These are phyloP conservation scores for Spermophilus dauricus DNA, from an alignment of 2,113 vertebrate genomes.

Conservation along the genomic window DNA sequence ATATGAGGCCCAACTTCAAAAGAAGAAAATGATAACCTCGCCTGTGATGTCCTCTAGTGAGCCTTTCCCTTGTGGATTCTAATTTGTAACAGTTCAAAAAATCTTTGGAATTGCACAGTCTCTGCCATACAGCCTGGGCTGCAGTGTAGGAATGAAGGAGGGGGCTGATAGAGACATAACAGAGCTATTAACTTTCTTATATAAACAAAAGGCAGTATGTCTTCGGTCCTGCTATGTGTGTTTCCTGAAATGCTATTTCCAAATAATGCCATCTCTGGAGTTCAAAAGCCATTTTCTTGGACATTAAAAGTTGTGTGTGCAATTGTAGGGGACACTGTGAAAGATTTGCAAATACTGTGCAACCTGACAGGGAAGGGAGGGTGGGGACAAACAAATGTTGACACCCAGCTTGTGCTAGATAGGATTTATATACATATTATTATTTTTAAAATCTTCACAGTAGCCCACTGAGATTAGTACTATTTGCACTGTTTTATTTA, in stretches of 20 bases:
- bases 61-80: conserved; percentile 64
- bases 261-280: not conserved
- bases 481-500: not conserved
- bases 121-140: conserved; percentile 11
- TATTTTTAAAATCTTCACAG: not conserved
- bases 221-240: not conserved
- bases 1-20: conserved; percentile 73
- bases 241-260: conserved; percentile 22
- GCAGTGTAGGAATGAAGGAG: not conserved
- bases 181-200: not conserved
- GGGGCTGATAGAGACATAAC: not conserved
- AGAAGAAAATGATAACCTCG: conserved; percentile 67
- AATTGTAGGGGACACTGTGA: not conserved
- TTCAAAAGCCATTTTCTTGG: conserved; percentile 25
- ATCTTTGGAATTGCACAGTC: conserved; percentile 4
- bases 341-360: not conserved
- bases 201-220: conserved; percentile 27
- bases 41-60: conserved; percentile 75
- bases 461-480: not conserved
- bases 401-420: not conserved
- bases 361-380: not conserved
- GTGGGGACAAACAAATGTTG: not conserved
- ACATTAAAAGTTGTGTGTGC: not conserved
- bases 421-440: not conserved
- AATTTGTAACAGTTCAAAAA: conserved; percentile 58